Base-by-base conservation (phyloP, 2,888 invertebrate genomes). In the Nemoura dubitans region DNA sequence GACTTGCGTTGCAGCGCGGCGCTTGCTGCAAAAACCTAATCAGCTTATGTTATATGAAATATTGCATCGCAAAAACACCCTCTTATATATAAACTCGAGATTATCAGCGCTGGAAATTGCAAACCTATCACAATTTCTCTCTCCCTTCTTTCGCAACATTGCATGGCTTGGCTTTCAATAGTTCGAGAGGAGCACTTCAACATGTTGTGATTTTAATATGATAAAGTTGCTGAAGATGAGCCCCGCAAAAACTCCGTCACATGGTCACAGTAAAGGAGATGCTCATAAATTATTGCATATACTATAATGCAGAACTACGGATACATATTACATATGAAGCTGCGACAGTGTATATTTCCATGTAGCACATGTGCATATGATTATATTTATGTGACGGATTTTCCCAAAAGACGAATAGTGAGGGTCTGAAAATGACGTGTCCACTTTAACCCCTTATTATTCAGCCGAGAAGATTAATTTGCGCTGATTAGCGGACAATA, bases 81-180 rank as follows among this genome's bases (percentile, higher is more conserved):
- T 59, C 59, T 59, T 59, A 21, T 59, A 59, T 21, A 59, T 3
- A 27, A 0, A 5, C n/a, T 78, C 27, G 28, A 78, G 78, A 78
- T 78, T 78, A 78, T 78, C 78, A 3, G 26, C 78, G 78, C 26
- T 59, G 78, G 78, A 78, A 78, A 78, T n/a, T 78, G 78, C 78
- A 78, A 78, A 78, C 26, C 78, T n/a, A 78, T 25, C 78, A 78
- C 78, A 78, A 27, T 78, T 78, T 21, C 59, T 10, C 10, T 2
- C 2, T 59, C 21, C 59, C 36, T 36, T 36, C 36, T n/a, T n/a
- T n/a, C 36, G 36, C n/a, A n/a, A 36, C 36, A 36, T 36, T 59
- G 36, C 36, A 36, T 10, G 3, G 10, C 36, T 3, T 21, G 14
- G 59, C 59, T 59, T 59, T 21, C 59, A 21, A 10, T 59, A 59